These are phyloP conservation scores for Spisula solida DNA, from an alignment of 2,888 invertebrate species.

Conservation along the genomic window DNA sequence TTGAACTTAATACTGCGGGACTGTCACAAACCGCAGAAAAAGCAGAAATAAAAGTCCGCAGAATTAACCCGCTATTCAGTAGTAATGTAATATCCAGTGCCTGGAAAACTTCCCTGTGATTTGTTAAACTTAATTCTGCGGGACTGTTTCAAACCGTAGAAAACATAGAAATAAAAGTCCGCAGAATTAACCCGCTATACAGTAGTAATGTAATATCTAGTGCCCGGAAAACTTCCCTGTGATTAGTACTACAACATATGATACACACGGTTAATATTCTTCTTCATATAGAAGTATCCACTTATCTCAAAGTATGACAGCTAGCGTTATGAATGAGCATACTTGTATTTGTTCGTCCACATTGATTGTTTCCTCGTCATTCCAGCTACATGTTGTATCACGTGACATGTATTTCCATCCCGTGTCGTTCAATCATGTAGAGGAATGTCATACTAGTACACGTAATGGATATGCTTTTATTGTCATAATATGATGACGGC, in stretches of 20 bases:
- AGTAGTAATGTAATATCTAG: too few relatives aligned
- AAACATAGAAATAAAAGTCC: too few relatives aligned
- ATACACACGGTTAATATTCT: not conserved
- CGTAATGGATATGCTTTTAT: not conserved
- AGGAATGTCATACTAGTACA: not conserved
- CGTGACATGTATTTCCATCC: not conserved
- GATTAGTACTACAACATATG: not conserved
- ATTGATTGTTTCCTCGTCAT: slow-evolving; percentile 3
- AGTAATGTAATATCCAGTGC: too few relatives aligned
- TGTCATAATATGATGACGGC: too few relatives aligned
- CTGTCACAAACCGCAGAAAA: too few relatives aligned
- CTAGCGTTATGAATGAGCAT: not conserved
- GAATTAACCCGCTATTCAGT: too few relatives aligned
- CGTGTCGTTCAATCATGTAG: not conserved
- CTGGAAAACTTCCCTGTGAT: not conserved
- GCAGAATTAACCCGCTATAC: too few relatives aligned
- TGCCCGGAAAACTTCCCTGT: not conserved
- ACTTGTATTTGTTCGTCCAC: not conserved
- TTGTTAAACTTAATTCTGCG: not conserved
- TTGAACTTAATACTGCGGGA: not conserved
- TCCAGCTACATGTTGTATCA: not conserved
- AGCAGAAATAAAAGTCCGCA: too few relatives aligned
- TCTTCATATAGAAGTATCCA: not conserved
- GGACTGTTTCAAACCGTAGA: too few relatives aligned
- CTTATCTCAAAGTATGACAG: not conserved